phyloP scores from a whole-genome alignment of 2,113 vertebrate species.

The Carollia perspicillata region DNA sequence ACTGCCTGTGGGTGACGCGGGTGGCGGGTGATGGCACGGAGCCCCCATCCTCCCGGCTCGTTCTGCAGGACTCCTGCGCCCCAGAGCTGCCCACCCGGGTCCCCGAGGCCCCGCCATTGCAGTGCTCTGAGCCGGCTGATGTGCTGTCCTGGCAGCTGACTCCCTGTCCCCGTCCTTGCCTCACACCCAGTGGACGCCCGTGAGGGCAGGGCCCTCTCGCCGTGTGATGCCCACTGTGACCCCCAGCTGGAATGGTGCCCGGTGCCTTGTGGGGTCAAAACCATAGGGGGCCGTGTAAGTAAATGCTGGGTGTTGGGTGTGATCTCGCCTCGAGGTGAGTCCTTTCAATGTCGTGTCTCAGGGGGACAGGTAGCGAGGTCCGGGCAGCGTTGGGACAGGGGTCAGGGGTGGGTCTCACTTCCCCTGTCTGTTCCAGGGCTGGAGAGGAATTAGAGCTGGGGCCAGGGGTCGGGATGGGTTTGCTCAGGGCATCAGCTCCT shows the following conservation, averaged over 20 bases:
- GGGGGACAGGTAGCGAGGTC: too few species aligned
- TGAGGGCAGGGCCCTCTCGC: fast-evolving
- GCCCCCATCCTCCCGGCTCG: fast-evolving
- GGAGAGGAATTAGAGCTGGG: fast-evolving
- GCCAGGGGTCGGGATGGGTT: fast-evolving
- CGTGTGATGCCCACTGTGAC: fast-evolving
- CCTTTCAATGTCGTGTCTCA: fast-evolving
- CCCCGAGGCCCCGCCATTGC: fast-evolving
- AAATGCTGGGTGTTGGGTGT: neutral
- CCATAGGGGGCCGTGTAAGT: fast-evolving
- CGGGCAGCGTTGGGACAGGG: fast-evolving
- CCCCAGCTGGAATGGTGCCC: fast-evolving
- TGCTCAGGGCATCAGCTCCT: too few species aligned
- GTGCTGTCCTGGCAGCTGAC: fast-evolving
- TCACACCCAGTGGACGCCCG: fast-evolving
- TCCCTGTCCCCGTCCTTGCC: fast-evolving
- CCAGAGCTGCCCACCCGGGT: fast-evolving
- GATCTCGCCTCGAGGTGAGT: fast-evolving
- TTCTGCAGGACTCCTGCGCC: too few species aligned
- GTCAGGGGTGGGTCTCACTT: fast-evolving
- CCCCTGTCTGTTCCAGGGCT: fast-evolving
- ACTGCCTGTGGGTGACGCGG: fast-evolving
- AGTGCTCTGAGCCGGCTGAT: fast-evolving
- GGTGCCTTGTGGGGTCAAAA: neutral
- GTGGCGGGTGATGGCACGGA: fast-evolving